Evolutionary conservation across 2,797 vertebrate species (phyloP).

Genomic region (Melanogrammus aeglefinus): DNA sequence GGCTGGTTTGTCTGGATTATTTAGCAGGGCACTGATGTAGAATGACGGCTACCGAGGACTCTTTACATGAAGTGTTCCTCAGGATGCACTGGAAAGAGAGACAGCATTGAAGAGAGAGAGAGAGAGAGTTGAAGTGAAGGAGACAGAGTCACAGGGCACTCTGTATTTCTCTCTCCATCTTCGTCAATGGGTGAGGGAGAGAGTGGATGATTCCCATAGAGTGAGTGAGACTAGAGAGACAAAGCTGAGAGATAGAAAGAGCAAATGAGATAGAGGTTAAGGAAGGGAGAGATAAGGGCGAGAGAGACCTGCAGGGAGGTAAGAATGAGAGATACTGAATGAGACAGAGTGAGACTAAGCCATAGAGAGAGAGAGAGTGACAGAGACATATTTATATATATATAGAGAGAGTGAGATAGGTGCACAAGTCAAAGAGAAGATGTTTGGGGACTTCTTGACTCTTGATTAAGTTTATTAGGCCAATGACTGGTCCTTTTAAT

Average conservation of each 20-base stretch:
- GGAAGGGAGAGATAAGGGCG: neutral
- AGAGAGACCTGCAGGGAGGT: neutral
- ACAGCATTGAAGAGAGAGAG: neutral
- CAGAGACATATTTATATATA: no score
- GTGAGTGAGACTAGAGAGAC: neutral
- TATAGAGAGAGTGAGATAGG: no score
- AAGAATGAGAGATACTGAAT: no score
- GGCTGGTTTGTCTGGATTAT: neutral
- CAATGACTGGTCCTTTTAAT: no score
- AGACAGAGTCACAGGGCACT: neutral
- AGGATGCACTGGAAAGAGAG: slow-evolving; percentile 46
- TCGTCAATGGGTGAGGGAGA: neutral
- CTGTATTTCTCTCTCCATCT: slow-evolving; percentile 2
- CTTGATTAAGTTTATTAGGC: no score
- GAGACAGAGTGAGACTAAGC: neutral
- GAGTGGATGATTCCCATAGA: neutral
- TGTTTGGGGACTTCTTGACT: no score
- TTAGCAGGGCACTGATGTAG: neutral
- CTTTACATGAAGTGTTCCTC: slow-evolving; percentile 37
- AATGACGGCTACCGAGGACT: neutral
- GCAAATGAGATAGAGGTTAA: neutral
- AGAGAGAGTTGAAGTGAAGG: neutral
- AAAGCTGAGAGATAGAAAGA: neutral
- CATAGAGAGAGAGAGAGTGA: neutral
- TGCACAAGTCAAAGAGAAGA: no score